Evolutionary conservation across 2,113 vertebrate species (phyloP), one percentile per base, ranked within the genome.

Genomic region (Phrynocephalus versicolor): DNA sequence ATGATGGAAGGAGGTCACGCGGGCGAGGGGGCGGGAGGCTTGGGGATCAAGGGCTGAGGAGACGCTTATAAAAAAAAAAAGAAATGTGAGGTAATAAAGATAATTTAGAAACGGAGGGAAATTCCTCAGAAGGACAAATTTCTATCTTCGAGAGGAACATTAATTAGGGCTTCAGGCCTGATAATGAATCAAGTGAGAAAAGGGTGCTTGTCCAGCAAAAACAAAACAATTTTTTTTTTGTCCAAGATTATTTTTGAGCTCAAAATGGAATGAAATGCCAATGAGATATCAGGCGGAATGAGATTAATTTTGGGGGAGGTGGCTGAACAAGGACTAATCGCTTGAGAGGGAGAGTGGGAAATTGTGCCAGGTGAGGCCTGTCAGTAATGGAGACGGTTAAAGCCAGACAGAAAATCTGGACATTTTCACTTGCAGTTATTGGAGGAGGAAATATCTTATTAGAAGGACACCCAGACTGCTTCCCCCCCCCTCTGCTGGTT

Each of bases 51-150:
- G n/a, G n/a, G 35, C 23, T 23, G 25, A 58, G 9, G 64, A 73
- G 35, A 60, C 41, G 14, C 39, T 19, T n/a, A n/a, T n/a, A n/a
- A n/a, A n/a, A n/a, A n/a, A n/a, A n/a, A n/a, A n/a, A 27, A 71
- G 33, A 60, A 33, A 85, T 51, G 27, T 82, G 88, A 88, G 41
- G 41, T 83, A 91, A 87, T 89, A 91, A 92, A 91, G 87, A 84
- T 87, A 3, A 86, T 35, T 85, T 33, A 71, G 37, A 79, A 83
- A 90, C 58, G 82, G 88, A 91, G 37, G 89, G 60, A 65, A 39
- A 86, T 87, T 91, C 86, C 92, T 92, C 82, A 87, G 25, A 84
- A 94, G 86, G 57, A 92, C 51, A 23, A 85, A 82, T 55, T 39
- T 64, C 90, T 91, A 89, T 82, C 30, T 82, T 86, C 83, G 75